Evolutionary conservation across 2,113 vertebrate species (phyloP).

Genomic region (Rousettus leschenaultii): DNA sequence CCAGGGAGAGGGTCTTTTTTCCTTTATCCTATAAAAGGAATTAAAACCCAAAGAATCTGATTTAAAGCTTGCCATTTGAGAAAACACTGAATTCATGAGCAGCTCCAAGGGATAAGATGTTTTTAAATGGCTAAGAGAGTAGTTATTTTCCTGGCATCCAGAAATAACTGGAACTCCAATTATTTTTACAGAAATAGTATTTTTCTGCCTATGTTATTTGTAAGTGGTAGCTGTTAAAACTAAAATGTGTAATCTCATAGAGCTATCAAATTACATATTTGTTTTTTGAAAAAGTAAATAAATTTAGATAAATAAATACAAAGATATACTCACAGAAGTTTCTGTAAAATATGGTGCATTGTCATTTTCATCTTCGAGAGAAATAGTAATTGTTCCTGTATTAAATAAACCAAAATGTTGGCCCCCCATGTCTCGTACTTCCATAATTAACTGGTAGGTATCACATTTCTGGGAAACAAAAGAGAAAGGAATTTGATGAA

Average conservation of each 20-base stretch:
- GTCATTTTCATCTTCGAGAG: slow-evolving; percentile 88
- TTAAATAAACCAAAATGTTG: slow-evolving; percentile 78
- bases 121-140: background rate
- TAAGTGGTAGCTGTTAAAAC: background rate
- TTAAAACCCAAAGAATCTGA: background rate
- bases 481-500: background rate
- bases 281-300: background rate
- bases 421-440: slow-evolving; percentile 88
- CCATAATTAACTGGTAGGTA: slow-evolving; percentile 77
- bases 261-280: background rate
- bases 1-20: background rate
- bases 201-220: background rate
- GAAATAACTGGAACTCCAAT: background rate
- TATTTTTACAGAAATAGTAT: background rate
- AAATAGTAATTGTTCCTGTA: slow-evolving; percentile 85
- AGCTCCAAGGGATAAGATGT: background rate
- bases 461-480: slow-evolving; percentile 79
- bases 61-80: background rate
- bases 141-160: background rate
- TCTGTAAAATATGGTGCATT: slow-evolving; percentile 86
- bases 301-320: background rate
- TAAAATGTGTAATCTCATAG: background rate
- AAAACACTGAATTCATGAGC: background rate
- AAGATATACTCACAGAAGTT: slow-evolving; percentile 83
- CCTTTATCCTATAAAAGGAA: background rate